A percentile compares a stretch with the other conserved stretches of the same genome.
Evolutionary conservation across 2,888 invertebrate genomes (phyloP).

Genomic region (Amphiduros pacificus): DNA sequence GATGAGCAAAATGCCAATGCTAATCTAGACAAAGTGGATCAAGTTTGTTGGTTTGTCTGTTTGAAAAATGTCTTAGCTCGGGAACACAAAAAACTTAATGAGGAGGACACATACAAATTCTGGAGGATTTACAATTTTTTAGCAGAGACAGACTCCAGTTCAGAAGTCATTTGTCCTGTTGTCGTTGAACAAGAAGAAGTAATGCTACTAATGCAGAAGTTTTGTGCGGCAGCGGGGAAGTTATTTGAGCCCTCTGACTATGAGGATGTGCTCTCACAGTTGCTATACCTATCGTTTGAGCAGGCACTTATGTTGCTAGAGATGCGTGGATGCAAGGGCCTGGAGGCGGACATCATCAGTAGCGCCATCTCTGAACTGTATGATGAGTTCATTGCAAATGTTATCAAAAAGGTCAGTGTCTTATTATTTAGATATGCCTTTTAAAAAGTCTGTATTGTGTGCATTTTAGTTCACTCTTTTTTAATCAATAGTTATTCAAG

Average conservation of each 20-base stretch:
- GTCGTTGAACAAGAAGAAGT: constrained; percentile 43
- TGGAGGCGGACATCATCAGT: constrained; percentile 6
- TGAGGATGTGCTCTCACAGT: constrained; percentile 3
- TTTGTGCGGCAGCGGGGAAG: constrained; percentile 20
- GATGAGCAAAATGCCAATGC: constrained; percentile 9
- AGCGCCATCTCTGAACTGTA: constrained; percentile 10
- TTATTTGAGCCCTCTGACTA: constrained; percentile 9
- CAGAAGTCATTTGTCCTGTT: constrained; percentile 35
- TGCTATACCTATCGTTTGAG: not conserved
- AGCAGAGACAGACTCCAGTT: constrained; percentile 67
- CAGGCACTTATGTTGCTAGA: constrained; percentile 3
- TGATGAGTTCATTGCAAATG: constrained; percentile 10
- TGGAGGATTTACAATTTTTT: constrained; percentile 75
- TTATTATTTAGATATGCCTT: not conserved
- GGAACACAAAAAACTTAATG: constrained; percentile 63
- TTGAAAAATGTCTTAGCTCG: constrained; percentile 66
- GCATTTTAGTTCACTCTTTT: not conserved
- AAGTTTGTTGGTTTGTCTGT: constrained; percentile 81
- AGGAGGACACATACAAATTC: constrained; percentile 70
- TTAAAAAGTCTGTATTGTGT: no score
- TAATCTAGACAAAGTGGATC: constrained; percentile 63
- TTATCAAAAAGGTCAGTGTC: constrained; percentile 10
- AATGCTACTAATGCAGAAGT: constrained; percentile 28
- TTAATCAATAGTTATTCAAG: not conserved
- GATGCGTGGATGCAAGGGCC: constrained; percentile 1